Base-by-base conservation (phyloP, 2,888 invertebrate species). In the Drymonia ruficornis region DNA sequence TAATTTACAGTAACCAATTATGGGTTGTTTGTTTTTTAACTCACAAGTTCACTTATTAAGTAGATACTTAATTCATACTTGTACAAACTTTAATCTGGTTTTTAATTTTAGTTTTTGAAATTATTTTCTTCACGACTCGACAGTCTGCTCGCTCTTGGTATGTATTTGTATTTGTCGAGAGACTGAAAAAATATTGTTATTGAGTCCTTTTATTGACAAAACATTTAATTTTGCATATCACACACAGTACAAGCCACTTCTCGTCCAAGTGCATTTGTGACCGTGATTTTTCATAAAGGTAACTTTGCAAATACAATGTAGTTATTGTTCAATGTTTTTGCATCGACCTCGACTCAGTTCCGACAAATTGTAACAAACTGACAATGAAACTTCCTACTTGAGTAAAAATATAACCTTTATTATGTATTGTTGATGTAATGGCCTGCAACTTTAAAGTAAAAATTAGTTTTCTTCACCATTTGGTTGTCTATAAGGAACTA, bases 301-400 rank as follows among this genome's bases (percentile, higher is more conserved):
- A 50, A 28, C 13, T 16, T 42, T 16, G 31, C 36, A 46, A 52
- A 60, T 56, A 73, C 76, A 76, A 76, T 74, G 55, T 55, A 55
- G 57, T 72, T 55, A 76, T 77, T 78, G 70, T 78, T 59, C 53
- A 65, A 55, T 56, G 52, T 56, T 62, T 53, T 61, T 57, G 46
- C 59, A 59, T 49, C 54, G 65, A 60, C 71, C 74, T 73, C 61
- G 62, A 49, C 42, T 61, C 36, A 15, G 53, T 59, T 61, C 52
- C 53, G 44, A 62, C 56, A 54, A 56, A 56, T 55, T 57, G 43
- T 60, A 52, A 57, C 54, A 51, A 56, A 58, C 51, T 59, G 58
- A 61, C 68, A 65, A 45, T 50, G 50, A 48, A 64, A 61, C 54
- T 70, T 66, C 66, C 62, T 70, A 49, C 49, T 65, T 42, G 47